Conservation (phyloP, 30 jellyfish, hydroid and myxozoan species). For the Aurelia coerulea region DNA sequence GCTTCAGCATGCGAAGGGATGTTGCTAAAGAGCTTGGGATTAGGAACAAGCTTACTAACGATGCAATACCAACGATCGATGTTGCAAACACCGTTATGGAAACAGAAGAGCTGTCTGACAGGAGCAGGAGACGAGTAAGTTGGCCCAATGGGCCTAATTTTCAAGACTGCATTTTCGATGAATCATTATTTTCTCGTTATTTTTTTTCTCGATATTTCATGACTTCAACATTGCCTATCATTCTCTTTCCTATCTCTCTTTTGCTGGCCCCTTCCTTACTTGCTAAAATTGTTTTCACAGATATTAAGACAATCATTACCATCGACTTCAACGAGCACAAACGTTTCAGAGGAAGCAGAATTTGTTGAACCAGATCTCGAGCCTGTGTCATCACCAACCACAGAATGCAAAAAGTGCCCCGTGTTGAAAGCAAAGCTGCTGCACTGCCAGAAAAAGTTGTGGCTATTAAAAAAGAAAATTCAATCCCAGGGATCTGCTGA, state of each 20-base stretch:
- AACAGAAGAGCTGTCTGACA: too few species aligned
- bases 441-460: not conserved
- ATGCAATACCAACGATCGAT: conserved; percentile 3
- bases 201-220: not conserved
- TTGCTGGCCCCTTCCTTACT: not conserved
- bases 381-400: not conserved
- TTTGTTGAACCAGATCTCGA: not conserved
- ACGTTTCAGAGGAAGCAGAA: not conserved
- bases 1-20: not conserved
- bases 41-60: not conserved
- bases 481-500: too few species aligned
- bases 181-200: too few species aligned
- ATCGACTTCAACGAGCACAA: not conserved
- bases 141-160: too few species aligned
- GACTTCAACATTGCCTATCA: not conserved
- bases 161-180: too few species aligned
- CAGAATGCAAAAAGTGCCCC: not conserved
- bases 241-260: not conserved
- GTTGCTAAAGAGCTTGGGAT: not conserved
- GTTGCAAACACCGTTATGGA: too few species aligned
- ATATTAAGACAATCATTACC: not conserved
- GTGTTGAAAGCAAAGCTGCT: not conserved
- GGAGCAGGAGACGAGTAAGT: too few species aligned
- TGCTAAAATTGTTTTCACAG: not conserved
- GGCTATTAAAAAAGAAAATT: not conserved